phyloP scores from a whole-genome alignment of 2,888 invertebrate genomes.

The Lasioglossum calceatum region DNA sequence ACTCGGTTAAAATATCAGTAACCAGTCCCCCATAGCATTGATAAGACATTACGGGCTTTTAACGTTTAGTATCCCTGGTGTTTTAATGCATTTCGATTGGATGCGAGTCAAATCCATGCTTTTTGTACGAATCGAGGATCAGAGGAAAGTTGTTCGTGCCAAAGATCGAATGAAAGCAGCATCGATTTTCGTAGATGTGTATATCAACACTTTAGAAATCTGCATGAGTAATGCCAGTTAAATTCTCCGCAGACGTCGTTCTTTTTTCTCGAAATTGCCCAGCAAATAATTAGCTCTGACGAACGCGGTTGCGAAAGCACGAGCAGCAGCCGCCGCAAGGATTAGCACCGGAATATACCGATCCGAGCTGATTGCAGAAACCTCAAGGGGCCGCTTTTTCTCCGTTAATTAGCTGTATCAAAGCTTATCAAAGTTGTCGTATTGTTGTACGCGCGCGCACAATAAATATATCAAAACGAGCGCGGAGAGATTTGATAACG shows the following conservation, averaged over 20 bases:
- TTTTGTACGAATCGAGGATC: background rate
- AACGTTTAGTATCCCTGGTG: background rate
- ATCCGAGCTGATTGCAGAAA: background rate
- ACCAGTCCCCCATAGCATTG: background rate
- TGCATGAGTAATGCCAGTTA: background rate
- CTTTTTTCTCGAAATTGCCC: background rate
- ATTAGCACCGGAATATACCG: background rate
- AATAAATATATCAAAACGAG: background rate
- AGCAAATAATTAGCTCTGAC: background rate
- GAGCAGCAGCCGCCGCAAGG: background rate
- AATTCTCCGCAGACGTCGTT: background rate
- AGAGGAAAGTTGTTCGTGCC: background rate
- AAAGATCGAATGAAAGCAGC: background rate
- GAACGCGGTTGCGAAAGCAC: background rate
- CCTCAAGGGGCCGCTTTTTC: background rate
- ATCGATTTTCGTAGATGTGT: background rate
- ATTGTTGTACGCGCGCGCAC: background rate
- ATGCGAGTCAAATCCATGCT: too few species aligned
- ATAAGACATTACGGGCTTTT: background rate
- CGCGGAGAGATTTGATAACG: background rate
- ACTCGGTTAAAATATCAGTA: background rate
- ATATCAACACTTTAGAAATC: background rate
- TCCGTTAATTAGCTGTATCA: background rate
- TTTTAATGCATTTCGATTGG: background rate
- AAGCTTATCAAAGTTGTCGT: background rate